These are phyloP conservation scores for Urocyon cinereoargenteus DNA, from an alignment of 2,797 vertebrate species.

Conservation along the genomic window DNA sequence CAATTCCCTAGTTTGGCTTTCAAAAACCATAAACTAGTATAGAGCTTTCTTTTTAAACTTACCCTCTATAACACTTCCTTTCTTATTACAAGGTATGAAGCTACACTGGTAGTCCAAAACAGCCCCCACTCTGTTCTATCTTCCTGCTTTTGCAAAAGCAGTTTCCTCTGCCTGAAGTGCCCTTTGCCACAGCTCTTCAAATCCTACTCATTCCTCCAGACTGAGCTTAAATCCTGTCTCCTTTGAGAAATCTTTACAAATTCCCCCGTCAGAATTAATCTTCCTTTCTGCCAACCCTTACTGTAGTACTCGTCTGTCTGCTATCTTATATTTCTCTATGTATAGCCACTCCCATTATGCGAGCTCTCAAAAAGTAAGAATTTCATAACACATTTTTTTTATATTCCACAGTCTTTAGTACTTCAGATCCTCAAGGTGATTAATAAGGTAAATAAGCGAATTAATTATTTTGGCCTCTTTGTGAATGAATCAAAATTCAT, in stretches of 20 bases:
- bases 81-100: background rate
- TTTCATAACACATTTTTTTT: background rate
- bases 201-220: slow-evolving; percentile 34
- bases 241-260: slow-evolving; percentile 38
- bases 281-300: background rate
- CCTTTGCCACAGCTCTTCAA: background rate
- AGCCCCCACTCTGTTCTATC: background rate
- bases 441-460: background rate
- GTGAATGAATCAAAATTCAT: slow-evolving; percentile 15
- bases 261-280: slow-evolving; percentile 36
- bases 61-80: background rate
- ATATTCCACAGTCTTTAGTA: background rate
- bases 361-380: background rate
- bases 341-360: background rate
- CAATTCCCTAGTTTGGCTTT: background rate
- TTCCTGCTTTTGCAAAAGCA: background rate
- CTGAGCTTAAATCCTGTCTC: slow-evolving; percentile 4
- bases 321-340: background rate
- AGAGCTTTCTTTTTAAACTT: background rate
- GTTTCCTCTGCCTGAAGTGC: background rate
- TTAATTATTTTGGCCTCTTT: slow-evolving; percentile 1
- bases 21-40: background rate
- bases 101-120: background rate
- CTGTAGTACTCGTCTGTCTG: background rate
- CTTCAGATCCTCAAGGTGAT: background rate